Evolutionary conservation across 2,888 invertebrate species (phyloP).

Genomic region (Drosophila putrida): DNA sequence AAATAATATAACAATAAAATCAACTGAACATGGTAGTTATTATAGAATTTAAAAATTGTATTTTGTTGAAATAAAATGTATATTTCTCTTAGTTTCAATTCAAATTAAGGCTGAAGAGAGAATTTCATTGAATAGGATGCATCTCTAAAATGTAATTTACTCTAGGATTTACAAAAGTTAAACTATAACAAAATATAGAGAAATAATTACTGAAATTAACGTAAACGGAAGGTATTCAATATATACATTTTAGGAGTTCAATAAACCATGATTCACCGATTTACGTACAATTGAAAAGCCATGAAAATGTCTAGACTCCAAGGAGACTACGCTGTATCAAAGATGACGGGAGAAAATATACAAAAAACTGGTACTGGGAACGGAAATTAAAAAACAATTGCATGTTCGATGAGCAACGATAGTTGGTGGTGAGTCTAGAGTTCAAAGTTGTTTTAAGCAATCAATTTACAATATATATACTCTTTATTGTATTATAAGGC

Average conservation of each 20-base stretch:
- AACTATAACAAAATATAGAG: no score
- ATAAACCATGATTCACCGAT: constrained; percentile 46
- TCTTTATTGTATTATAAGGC: constrained; percentile 26
- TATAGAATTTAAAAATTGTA: no score
- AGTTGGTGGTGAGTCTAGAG: constrained; percentile 46
- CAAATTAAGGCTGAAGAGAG: no score
- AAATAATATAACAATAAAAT: background rate
- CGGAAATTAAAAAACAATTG: constrained; percentile 17
- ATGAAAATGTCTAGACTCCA: constrained; percentile 28
- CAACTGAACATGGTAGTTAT: background rate
- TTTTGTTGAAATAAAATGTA: no score
- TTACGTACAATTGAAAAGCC: constrained; percentile 44
- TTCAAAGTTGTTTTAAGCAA: constrained; percentile 57
- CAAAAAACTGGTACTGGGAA: constrained; percentile 28
- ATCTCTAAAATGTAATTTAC: no score
- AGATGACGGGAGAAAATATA: constrained; percentile 29
- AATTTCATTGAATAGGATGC: no score
- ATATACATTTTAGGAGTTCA: background rate
- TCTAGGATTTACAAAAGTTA: no score
- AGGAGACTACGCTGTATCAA: constrained; percentile 29
- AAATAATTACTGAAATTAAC: no score
- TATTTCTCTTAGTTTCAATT: no score
- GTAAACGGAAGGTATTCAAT: no score
- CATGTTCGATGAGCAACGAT: constrained; percentile 37
- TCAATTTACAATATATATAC: constrained; percentile 53